A percentile compares a stretch with the other conserved stretches of the same genome.
phyloP scores from a whole-genome alignment of 2,797 vertebrate genomes.

The Pantherophis alleghaniensis region DNA sequence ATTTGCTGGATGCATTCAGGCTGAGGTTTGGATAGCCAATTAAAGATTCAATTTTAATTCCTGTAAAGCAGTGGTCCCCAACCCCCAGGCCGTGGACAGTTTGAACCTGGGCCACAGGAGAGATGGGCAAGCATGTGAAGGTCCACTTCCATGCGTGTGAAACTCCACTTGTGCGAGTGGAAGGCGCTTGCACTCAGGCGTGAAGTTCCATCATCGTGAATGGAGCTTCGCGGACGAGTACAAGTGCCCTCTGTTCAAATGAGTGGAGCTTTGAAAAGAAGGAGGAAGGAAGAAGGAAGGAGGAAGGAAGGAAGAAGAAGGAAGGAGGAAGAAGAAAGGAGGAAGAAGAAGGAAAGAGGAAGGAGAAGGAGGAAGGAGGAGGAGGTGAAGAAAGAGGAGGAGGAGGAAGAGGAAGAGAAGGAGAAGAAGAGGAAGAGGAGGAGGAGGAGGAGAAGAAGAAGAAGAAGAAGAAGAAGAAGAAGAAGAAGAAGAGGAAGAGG shows the following conservation, averaged over 20 bases:
- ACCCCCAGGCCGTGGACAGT: fast-evolving
- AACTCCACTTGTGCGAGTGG: neutral
- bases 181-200: fast-evolving
- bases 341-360: neutral
- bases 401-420: fast-evolving
- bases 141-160: too few relatives aligned
- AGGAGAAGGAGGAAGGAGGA: too few relatives aligned
- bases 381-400: too few relatives aligned
- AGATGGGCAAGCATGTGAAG: neutral
- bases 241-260: neutral
- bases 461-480: fast-evolving
- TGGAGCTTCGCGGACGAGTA: too few relatives aligned
- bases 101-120: neutral
- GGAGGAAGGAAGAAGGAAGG: too few relatives aligned
- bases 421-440: fast-evolving
- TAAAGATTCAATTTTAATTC: neutral
- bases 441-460: fast-evolving
- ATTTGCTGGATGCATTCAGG: neutral
- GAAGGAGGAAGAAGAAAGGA: too few relatives aligned
- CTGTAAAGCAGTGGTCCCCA: neutral
- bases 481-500: fast-evolving
- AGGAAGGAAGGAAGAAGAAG: neutral
- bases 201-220: neutral
- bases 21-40: neutral
- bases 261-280: neutral